phyloP scores from a whole-genome alignment of 2,888 invertebrate genomes.

The Mantis religiosa region DNA sequence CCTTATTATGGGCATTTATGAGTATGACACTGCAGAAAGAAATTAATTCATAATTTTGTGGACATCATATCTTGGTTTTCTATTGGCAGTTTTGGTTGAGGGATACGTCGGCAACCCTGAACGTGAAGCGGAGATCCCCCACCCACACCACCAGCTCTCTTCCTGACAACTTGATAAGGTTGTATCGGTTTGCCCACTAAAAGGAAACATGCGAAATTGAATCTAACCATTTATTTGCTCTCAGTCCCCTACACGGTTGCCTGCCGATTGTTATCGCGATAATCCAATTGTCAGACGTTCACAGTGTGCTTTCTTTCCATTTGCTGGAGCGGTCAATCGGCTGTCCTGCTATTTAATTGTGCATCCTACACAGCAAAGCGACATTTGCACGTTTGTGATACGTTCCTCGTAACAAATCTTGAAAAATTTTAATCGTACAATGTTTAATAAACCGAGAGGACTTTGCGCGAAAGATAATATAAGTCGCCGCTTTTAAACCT shows the following conservation, averaged over 20 bases:
- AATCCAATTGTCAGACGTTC: conserved; percentile 21
- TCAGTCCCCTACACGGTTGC: not conserved
- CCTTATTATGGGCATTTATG: too few relatives aligned
- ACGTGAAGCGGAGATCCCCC: not conserved
- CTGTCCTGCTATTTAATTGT: not conserved
- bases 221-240: not conserved
- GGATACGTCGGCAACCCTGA: not conserved
- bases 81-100: too few relatives aligned
- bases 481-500: too few relatives aligned
- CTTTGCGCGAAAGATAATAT: too few relatives aligned
- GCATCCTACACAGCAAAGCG: not conserved
- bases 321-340: not conserved
- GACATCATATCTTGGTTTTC: too few relatives aligned
- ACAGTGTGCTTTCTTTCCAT: conserved; percentile 26
- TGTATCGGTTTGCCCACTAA: not conserved
- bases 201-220: not conserved
- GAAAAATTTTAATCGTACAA: too few relatives aligned
- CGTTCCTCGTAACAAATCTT: not conserved
- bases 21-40: too few relatives aligned
- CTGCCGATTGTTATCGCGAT: conserved; percentile 14
- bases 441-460: too few relatives aligned
- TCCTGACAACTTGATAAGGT: not conserved
- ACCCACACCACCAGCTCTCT: not conserved
- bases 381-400: not conserved
- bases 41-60: too few relatives aligned